Percentiles rank a stretch among this genome's conserved stretches.
Evolutionary conservation across 2,113 vertebrate genomes (phyloP).

Genomic region (Parus major): DNA sequence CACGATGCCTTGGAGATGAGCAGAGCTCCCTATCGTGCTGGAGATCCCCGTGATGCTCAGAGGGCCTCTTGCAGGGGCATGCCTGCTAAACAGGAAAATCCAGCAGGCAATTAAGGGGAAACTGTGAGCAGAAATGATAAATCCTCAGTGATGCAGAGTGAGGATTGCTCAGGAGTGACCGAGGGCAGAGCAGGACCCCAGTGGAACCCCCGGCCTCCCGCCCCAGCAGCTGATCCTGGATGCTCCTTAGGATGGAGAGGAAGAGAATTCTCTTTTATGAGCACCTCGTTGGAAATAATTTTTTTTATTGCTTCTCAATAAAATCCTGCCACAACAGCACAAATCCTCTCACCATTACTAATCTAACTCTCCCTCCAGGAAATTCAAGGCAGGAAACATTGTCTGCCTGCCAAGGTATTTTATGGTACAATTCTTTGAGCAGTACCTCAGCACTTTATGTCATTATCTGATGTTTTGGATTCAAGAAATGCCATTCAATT

Average conservation of each 20-base stretch:
- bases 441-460: neutral
- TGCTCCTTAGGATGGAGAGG: neutral
- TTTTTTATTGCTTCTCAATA: conserved; percentile 35
- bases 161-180: neutral
- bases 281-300: neutral
- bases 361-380: conserved; percentile 63
- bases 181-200: neutral
- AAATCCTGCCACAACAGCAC: conserved; percentile 41
- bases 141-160: neutral
- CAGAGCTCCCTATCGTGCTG: fast-evolving
- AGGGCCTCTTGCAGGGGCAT: neutral
- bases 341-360: conserved; percentile 57
- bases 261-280: neutral
- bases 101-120: neutral
- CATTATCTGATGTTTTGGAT: conserved; percentile 38
- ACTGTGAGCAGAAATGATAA: neutral
- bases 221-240: neutral
- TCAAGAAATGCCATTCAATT: conserved; percentile 45
- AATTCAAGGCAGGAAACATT: conserved; percentile 44
- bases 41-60: neutral
- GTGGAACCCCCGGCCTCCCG: fast-evolving
- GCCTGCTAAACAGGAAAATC: neutral
- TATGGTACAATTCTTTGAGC: conserved; percentile 40
- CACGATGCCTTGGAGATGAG: neutral
- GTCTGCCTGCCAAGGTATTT: conserved; percentile 40